phyloP scores from a whole-genome alignment of 2,113 vertebrate species.

The Alosa alosa region DNA sequence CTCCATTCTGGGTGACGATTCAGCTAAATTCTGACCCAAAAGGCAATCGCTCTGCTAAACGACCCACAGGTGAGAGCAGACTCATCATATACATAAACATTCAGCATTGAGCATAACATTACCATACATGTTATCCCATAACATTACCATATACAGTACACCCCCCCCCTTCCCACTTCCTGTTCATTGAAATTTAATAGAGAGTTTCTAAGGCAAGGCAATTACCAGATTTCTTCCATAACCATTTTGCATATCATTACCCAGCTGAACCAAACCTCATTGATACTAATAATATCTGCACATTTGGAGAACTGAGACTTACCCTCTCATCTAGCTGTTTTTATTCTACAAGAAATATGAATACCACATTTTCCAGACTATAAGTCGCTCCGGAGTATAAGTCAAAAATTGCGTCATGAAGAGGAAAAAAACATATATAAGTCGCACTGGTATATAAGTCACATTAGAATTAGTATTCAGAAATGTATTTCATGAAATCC shows the following conservation, averaged over 20 bases:
- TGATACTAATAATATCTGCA: no score
- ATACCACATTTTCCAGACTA: not conserved
- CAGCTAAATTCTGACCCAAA: slow-evolving; percentile 60
- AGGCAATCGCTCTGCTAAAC: slow-evolving; percentile 50
- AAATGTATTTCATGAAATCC: no score
- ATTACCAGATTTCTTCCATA: slow-evolving; percentile 44
- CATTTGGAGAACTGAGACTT: not conserved
- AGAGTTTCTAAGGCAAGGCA: not conserved
- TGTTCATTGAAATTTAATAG: not conserved
- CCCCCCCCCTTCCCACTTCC: no score
- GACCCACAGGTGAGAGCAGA: not conserved
- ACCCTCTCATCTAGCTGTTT: not conserved
- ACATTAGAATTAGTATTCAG: no score
- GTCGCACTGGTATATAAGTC: no score
- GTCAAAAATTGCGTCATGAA: no score
- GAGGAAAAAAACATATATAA: no score
- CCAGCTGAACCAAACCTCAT: no score
- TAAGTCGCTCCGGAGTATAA: no score
- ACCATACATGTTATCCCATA: not conserved
- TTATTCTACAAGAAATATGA: not conserved
- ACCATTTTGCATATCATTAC: no score
- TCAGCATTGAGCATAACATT: not conserved
- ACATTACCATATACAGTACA: not conserved
- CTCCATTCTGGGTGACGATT: slow-evolving; percentile 61
- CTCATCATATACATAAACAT: slow-evolving; percentile 36